Evolutionary conservation across 2,113 vertebrate genomes (phyloP), one percentile per base, ranked within the genome.

Genomic region (Rousettus leschenaultii): DNA sequence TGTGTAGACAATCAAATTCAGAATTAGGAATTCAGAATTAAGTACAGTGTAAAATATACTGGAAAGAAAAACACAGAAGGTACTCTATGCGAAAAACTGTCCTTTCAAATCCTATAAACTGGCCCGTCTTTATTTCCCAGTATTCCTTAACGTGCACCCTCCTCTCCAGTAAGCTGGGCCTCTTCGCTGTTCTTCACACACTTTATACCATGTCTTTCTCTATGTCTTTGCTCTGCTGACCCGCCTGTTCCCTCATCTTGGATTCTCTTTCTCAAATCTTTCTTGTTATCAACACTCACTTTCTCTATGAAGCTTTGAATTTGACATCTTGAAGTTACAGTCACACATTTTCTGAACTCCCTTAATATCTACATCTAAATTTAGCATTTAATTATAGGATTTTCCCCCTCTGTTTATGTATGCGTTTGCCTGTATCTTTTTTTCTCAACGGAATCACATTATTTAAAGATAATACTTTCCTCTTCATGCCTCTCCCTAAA

Each of bases 11-110:
- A 89, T 71, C n/a, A 82, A 75, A 68, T 70, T 89, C 55, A 48
- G 51, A 84, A 71, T 24, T 80, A 26, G 91, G 55, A 83, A 71
- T 24, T 80, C 30, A 93, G 55, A 83, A 48, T 77, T 45, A 68
- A 79, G 30, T 24, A 55, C 15, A 40, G 21, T 53, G 6, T 74
- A 89, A 94, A 94, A 68, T 51, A 70, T 24, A 78, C 5, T 1
- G 35, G 48, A 26, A 21, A 63, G 55, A 79, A 68, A 95, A 89
- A 24, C 51, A 40, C 1, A 2, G 14, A 77, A 43, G 7, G 13
- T 40, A 38, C 22, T 73, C 35, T 35, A 9, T 7, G 0, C 6
- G 40, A 2, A 21, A 90, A 68, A 65, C 13, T 84, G 26, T 53
- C n/a, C 53, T 89, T 65, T n/a, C 51, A 73, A 77, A 38, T 3